Evolutionary conservation across 2,797 vertebrate species (phyloP), one percentile per base, ranked within the genome.

Genomic region (Galagoides demidoff): DNA sequence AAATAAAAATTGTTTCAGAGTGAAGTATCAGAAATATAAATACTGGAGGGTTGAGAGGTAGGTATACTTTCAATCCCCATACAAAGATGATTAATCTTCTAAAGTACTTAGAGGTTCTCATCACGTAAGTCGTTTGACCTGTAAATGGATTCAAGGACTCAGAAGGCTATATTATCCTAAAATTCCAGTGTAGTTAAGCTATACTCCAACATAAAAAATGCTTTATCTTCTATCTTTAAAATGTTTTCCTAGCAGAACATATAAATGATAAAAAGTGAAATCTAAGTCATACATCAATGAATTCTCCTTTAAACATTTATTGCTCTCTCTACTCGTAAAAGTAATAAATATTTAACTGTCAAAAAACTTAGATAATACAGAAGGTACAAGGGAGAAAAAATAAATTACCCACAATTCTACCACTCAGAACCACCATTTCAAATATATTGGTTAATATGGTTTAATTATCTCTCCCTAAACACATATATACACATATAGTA

Each of bases 281-380:
- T 84, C 55, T 22, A 84, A 92, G 73, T 73, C 68, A 66, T 20
- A 73, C 3, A 37, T 82, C 27, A 45, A 34, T 37, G 70, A 86
- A 45, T 92, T 89, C 37, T 84, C 85, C 43, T 74, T 81, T 31
- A 49, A 79, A 85, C 11, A 29, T 34, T 59, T 78, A 39, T 83
- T 86, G 22, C 17, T 77, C 84, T 73, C 55, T 86, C 37, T 90
- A 86, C 49, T 86, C 52, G 70, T 93, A 34, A 76, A 93, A 86
- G 13, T 90, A 71, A 90, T 89, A 95, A 84, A 52, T 85, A 93
- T 49, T 86, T 61, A 59, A 59, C 43, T 68, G 27, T 79, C 49
- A 43, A 76, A 91, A 25, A 79, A 22, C 6, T 17, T 66, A 82
- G 34, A 78, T 90, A 94, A 12, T 39, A 87, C 34, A 92, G 43